Base-by-base conservation (phyloP, 1,140 invertebrate genomes). In the Drosophila orena region DNA sequence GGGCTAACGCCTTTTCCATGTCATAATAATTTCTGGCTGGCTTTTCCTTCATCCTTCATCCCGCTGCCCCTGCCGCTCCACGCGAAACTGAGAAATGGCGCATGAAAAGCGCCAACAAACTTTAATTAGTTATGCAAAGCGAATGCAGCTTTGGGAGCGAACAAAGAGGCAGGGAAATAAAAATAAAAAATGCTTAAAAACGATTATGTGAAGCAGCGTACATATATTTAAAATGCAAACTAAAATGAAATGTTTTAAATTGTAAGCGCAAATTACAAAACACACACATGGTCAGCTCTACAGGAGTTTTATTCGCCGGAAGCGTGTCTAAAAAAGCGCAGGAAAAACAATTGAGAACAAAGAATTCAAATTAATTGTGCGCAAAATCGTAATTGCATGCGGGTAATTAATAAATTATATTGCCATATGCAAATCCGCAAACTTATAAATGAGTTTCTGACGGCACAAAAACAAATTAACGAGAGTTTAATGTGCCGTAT, bases 61-160 rank as follows among this genome's bases (percentile, higher is more conserved):
- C 53, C 54, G 8, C 40, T 47, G 27, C 17, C 55, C 22, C 42
- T 69, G 54, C 43, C 34, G 55, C 52, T 62, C 60, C 57, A 40
- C 40, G 52, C 56, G 58, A 77, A 79, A 77, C 68, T 70, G 60
- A 79, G 75, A 79, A 86, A 88, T 88, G 65, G 65, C 57, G 74
- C 81, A 78, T 77, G 60, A 81, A 77, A 74, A 78, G 71, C 68
- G 61, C 56, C 69, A 72, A 69, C 76, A 80, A 88, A 89, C 84
- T 88, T 89, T 88, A 88, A 88, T 88, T 88, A 88, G 83, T 77
- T 89, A 88, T 89, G 83, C 83, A 88, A 89, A 88, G 57, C 76
- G 71, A 72, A 47, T 74, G 75, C 70, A 57, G 79, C 79, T 66
- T 61, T 79, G 79, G 83, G 62, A 72, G 40, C 10, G 40, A 78